A percentile compares a stretch with the other conserved stretches of the same genome.
phyloP scores from a whole-genome alignment of 2,113 vertebrate genomes.

The Scortum barcoo region DNA sequence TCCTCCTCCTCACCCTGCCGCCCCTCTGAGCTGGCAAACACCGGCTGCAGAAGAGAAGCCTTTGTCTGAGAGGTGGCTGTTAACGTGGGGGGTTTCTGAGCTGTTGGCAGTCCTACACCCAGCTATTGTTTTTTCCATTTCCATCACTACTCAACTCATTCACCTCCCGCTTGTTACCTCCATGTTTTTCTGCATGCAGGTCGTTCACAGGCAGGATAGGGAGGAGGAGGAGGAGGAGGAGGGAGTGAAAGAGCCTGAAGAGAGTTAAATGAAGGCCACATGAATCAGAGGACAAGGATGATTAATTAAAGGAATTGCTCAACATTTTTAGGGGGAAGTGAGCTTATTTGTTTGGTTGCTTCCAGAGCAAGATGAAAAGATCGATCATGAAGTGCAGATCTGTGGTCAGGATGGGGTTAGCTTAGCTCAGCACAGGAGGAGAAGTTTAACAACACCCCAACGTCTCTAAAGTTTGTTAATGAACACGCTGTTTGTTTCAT shows the following conservation, averaged over 20 bases:
- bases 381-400: neutral
- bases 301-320: constrained; percentile 10
- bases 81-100: constrained; percentile 21
- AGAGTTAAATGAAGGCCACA: constrained; percentile 18
- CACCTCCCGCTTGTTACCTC: constrained; percentile 21
- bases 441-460: too few species aligned
- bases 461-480: too few species aligned
- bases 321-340: neutral
- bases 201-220: constrained; percentile 25
- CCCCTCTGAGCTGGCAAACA: constrained; percentile 56
- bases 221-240: constrained; percentile 1
- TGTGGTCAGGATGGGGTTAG: neutral
- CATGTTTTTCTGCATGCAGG: constrained; percentile 36
- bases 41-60: constrained; percentile 35
- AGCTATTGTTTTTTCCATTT: constrained; percentile 28
- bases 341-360: neutral
- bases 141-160: constrained; percentile 31
- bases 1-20: too few species aligned
- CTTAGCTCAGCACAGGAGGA: neutral
- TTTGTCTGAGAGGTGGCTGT: constrained; percentile 39
- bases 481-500: too few species aligned
- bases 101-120: constrained; percentile 39
- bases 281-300: constrained; percentile 7
- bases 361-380: neutral
- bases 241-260: neutral